Base-by-base conservation (phyloP, 1,140 invertebrate species). In the Harpegnathos saltator region DNA sequence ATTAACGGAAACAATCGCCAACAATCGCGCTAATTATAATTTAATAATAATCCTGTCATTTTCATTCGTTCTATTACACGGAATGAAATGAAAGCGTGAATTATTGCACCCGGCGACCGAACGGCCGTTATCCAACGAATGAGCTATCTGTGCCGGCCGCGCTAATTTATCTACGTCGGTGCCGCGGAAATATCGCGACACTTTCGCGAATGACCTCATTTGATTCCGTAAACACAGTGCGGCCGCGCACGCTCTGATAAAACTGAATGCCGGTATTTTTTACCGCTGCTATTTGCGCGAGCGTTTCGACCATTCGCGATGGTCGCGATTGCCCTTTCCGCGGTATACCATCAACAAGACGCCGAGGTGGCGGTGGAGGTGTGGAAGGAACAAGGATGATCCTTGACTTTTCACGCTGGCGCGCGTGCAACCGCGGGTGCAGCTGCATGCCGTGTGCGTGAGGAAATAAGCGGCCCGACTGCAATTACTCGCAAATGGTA, bases 161-260 rank as follows among this genome's bases (percentile, higher is more conserved):
- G 63, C 24, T 69, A 54, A 80, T 80, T 80, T 71, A 71, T 80
- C 75, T 69, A 29, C 3, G 33, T 33, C 63, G 19, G 11, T 29
- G 44, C 38, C 38, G 66, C 66, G 38, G 33, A 80, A 68, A 71
- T 80, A 80, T 80, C 63, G 52, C 65, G 65, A 71, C 75, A 58
- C 75, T 80, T 80, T 80, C 75, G 75, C 75, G 69, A 80, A 69
- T 65, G 65, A 69, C 65, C 75, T 69, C 75, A 69, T 80, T 80
- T 80, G 38, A 80, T 48, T 38, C 52, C 38, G 75, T 58, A 58
- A 80, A 80, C 63, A 69, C 26, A 44, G 50, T 69, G 29, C 12
- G 29, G 52, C 33, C 44, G 24, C 22, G 3, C 56, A 48, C 52
- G 52, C 65, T 58, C 54, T 22, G 65, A 56, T 58, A 78, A 58